phyloP scores from a whole-genome alignment of 2,888 invertebrate species.

The Tenthredo distinguenda region DNA sequence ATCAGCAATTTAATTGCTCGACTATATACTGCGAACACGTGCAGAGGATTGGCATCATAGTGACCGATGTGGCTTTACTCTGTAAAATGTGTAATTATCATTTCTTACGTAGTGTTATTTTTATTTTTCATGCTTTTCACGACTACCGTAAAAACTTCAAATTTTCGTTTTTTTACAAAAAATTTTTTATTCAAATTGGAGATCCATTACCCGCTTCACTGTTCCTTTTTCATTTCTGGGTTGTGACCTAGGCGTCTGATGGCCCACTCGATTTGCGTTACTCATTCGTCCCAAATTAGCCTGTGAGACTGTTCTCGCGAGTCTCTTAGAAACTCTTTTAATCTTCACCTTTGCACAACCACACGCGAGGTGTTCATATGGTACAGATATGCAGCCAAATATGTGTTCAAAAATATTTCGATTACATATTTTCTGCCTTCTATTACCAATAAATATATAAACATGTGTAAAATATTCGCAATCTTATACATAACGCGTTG shows the following conservation, averaged over 20 bases:
- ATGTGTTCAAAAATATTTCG: background rate
- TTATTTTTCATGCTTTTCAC: background rate
- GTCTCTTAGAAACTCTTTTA: constrained; percentile 9
- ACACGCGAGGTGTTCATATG: background rate
- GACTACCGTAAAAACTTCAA: no score
- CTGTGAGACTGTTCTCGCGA: background rate
- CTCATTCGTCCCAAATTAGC: constrained; percentile 56
- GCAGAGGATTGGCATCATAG: background rate
- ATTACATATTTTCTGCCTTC: background rate
- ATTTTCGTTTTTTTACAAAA: background rate
- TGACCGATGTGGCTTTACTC: background rate
- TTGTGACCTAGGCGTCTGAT: constrained; percentile 37
- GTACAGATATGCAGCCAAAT: background rate
- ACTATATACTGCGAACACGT: background rate
- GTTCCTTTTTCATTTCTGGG: background rate
- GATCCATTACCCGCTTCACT: background rate
- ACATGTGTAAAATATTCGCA: background rate
- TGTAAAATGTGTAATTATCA: constrained; percentile 3
- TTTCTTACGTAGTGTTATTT: background rate
- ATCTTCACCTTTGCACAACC: constrained; percentile 19
- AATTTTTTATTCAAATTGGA: background rate
- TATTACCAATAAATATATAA: background rate
- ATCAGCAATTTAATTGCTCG: constrained; percentile 26
- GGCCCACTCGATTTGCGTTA: constrained; percentile 50
- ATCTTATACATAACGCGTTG: background rate